Evolutionary conservation across 2,888 invertebrate genomes (phyloP).

Genomic region (Serripes groenlandicus): DNA sequence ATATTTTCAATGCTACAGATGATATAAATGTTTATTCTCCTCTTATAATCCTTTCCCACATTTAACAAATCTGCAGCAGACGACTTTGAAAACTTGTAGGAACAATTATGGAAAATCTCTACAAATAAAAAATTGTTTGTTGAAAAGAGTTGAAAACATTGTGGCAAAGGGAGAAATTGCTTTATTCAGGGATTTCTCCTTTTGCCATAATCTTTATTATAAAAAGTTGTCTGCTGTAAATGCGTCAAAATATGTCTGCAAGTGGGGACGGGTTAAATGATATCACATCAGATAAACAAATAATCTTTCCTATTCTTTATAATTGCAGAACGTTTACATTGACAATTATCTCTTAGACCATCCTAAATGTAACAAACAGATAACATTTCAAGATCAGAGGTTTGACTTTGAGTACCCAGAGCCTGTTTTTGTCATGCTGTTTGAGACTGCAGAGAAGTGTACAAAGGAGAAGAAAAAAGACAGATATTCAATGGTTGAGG

Average conservation of each 20-base stretch:
- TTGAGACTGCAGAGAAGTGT: constrained; percentile 88
- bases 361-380: constrained; percentile 52
- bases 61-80: too few relatives aligned
- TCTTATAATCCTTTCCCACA: too few relatives aligned
- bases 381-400: constrained; percentile 52
- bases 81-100: too few relatives aligned
- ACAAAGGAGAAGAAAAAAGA: constrained; percentile 88
- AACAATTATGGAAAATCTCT: too few relatives aligned
- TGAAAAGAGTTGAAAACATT: too few relatives aligned
- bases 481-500: constrained; percentile 89
- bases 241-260: background rate
- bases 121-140: too few relatives aligned
- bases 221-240: background rate
- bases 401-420: constrained; percentile 88
- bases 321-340: background rate
- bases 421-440: constrained; percentile 88
- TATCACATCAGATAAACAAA: background rate
- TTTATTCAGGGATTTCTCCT: background rate
- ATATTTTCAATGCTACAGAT: too few relatives aligned
- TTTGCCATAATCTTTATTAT: background rate
- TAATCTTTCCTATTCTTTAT: background rate
- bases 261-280: background rate
- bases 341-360: constrained; percentile 21
- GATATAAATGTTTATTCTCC: too few relatives aligned
- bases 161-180: background rate